Evolutionary conservation across 2,113 vertebrate species (phyloP), one percentile per base, ranked within the genome.

Genomic region (Saccopteryx leptura): DNA sequence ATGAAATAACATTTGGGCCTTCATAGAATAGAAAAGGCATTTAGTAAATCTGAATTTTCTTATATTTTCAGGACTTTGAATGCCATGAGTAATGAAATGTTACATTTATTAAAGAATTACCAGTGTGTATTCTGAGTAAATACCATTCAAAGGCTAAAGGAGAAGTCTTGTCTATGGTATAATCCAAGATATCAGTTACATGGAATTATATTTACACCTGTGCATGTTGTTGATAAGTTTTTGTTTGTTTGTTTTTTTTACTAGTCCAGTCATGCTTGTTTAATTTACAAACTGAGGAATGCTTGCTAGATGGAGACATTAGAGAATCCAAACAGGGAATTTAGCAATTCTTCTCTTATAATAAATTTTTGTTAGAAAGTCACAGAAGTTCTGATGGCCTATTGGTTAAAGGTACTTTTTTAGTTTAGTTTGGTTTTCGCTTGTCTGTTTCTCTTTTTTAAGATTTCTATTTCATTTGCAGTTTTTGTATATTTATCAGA

Each of bases 401-500:
- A 56, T 14, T 69, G 31, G 39, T 54, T 78, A 88, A 63, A 91
- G 52, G 39, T 85, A 52, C 26, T 61, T 90, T 86, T 63, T 92
- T 81, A 7, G 89, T 93, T 95, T 80, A 24, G 23, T 85, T 82
- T 93, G 56, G 12, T 81, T 96, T 94, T 92, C 28, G 9, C 90
- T 85, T 92, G 10, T 76, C 52, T 79, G 0, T 76, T 95, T 84
- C 8, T 90, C 9, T 11, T 91, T 90, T 81, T 95, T 74, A 39
- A 74, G 4, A 56, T 88, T 83, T 84, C 18, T 79, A 66, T 93
- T 93, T 92, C 48, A 75, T 88, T 90, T 94, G 24, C 23, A 71
- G 14, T 82, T 66, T 84, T 92, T 86, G 7, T 91, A 2, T 88
- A 82, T 92, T 90, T 97, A 75, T 95, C 11, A 87, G 31, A 95